Evolutionary conservation across 1,140 invertebrate species (phyloP).

Genomic region (Drosophila lacertosa): DNA sequence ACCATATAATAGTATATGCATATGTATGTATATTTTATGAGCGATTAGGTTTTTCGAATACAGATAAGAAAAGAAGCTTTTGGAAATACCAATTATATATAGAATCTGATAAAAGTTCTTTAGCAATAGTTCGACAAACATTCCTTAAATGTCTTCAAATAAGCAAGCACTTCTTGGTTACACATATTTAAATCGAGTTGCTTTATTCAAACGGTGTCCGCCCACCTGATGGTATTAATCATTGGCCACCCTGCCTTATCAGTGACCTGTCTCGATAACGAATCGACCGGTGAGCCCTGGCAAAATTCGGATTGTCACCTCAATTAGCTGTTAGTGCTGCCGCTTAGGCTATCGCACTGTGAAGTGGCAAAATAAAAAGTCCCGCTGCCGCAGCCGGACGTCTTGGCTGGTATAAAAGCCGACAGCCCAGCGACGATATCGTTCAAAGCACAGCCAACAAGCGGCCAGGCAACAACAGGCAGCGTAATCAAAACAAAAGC

Average conservation of each 20-base stretch:
- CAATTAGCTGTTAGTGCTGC: neutral
- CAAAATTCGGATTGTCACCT: slow-evolving; percentile 11
- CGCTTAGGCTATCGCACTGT: slow-evolving; percentile 13
- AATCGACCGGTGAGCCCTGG: slow-evolving; percentile 1
- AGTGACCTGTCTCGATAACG: slow-evolving; percentile 40
- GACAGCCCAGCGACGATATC: slow-evolving; percentile 27
- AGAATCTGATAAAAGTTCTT: slow-evolving; percentile 42
- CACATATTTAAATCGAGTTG: slow-evolving; percentile 12
- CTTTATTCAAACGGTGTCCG: no score
- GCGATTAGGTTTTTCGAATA: slow-evolving; percentile 25
- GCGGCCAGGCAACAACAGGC: slow-evolving; percentile 28
- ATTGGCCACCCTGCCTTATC: slow-evolving; percentile 40
- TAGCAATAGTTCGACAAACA: no score
- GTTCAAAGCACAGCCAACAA: slow-evolving; percentile 55
- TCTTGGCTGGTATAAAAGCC: slow-evolving; percentile 60
- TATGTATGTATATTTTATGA: slow-evolving; percentile 42
- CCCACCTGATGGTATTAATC: slow-evolving; percentile 46
- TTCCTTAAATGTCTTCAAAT: slow-evolving; percentile 11
- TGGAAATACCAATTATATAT: slow-evolving; percentile 27
- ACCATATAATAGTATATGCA: neutral
- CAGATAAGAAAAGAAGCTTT: slow-evolving; percentile 55
- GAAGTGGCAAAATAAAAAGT: slow-evolving; percentile 50
- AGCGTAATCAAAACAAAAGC: slow-evolving; percentile 4
- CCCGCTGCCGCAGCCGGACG: slow-evolving; percentile 35
- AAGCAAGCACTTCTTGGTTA: neutral